Percentiles rank a stretch among this genome's conserved stretches.
phyloP scores from a whole-genome alignment of 2,888 invertebrate species.

The Oxycera nigricornis region DNA sequence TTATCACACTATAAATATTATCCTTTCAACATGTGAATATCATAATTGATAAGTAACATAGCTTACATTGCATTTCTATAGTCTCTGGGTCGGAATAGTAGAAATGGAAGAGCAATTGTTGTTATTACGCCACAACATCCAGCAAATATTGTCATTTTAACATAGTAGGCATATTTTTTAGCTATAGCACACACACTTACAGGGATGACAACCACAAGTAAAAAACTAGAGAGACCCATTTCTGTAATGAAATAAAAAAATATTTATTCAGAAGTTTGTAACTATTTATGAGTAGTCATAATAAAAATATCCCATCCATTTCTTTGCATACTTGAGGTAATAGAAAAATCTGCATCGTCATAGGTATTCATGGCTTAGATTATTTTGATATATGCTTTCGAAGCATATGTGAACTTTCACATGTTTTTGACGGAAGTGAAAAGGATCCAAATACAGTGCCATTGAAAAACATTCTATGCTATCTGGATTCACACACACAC shows the following conservation, averaged over 20 bases:
- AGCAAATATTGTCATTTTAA: conserved; percentile 73
- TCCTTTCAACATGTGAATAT: too few relatives aligned
- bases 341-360: background rate
- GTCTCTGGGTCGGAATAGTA: conserved; percentile 75
- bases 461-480: too few relatives aligned
- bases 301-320: background rate
- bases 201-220: background rate
- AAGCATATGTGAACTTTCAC: too few relatives aligned
- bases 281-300: too few relatives aligned
- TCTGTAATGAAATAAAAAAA: conserved; percentile 16
- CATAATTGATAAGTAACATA: too few relatives aligned
- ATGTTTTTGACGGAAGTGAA: too few relatives aligned
- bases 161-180: conserved; percentile 66
- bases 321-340: background rate
- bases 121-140: conserved; percentile 69
- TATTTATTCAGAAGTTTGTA: too few relatives aligned
- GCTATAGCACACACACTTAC: background rate
- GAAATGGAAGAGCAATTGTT: conserved; percentile 73
- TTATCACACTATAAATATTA: too few relatives aligned
- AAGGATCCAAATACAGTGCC: too few relatives aligned
- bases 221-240: background rate
- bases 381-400: background rate
- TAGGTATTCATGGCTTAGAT: too few relatives aligned
- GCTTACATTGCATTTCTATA: conserved; percentile 84
- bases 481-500: too few relatives aligned